Evolutionary conservation across 2,888 invertebrate genomes (phyloP).

Genomic region (Papilio protenor): DNA sequence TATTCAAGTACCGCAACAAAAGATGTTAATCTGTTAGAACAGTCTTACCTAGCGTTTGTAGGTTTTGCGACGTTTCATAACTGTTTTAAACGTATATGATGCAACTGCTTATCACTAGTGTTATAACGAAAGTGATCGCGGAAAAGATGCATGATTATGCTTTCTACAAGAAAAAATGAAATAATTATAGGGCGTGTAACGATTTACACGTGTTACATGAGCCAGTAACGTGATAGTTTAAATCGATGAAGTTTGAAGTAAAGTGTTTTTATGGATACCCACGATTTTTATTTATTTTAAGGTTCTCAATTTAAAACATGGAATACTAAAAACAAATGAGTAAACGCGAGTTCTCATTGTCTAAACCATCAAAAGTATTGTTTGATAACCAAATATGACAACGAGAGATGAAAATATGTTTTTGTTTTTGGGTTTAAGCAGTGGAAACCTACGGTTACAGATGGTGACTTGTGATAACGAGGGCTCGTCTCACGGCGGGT

Average conservation of each 20-base stretch:
- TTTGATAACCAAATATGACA: no score
- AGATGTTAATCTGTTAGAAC: conserved; percentile 21
- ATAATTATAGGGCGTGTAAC: background rate
- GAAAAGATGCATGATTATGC: background rate
- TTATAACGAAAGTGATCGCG: background rate
- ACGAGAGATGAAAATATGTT: background rate
- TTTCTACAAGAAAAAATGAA: background rate
- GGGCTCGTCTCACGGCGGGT: conserved; percentile 71
- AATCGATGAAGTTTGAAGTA: background rate
- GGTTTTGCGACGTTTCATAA: conserved; percentile 27
- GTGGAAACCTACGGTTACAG: conserved; percentile 52
- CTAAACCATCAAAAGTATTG: background rate
- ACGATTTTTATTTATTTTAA: background rate
- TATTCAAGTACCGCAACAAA: conserved; percentile 1
- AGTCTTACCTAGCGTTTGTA: background rate
- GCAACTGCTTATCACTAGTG: conserved; percentile 15
- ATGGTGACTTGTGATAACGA: conserved; percentile 81
- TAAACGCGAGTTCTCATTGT: background rate
- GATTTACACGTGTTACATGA: background rate
- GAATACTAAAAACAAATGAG: background rate
- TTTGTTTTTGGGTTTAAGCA: background rate
- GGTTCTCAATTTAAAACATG: background rate
- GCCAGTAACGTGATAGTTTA: background rate
- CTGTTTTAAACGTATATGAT: conserved; percentile 20
- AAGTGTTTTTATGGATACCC: no score